Conservation (phyloP, 2,113 vertebrate genomes). For the Cyprinodon variegatus region DNA sequence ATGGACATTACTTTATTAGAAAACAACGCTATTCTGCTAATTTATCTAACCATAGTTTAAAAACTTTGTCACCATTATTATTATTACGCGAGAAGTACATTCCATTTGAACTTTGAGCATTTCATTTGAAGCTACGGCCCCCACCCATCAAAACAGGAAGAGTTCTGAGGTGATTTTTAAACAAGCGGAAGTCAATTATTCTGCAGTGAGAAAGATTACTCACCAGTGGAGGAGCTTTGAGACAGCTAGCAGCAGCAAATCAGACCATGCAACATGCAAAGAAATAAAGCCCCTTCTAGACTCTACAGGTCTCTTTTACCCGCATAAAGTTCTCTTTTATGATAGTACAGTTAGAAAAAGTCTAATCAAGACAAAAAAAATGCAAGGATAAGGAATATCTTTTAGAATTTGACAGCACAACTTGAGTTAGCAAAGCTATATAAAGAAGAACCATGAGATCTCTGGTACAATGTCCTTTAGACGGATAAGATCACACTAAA, state of each 20-base stretch:
- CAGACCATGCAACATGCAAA: neutral
- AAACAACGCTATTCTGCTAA: neutral
- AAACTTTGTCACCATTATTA: neutral
- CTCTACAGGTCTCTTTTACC: neutral
- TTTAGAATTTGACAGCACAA: no score
- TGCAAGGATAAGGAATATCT: no score
- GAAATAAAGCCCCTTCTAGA: neutral
- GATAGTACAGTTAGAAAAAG: neutral
- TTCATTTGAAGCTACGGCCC: neutral
- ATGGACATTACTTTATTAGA: neutral
- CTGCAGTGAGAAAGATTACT: neutral
- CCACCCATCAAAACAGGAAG: neutral
- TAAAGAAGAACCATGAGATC: no score
- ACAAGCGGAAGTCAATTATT: neutral
- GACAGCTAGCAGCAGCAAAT: neutral
- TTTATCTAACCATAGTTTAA: neutral
- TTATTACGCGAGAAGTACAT: neutral
- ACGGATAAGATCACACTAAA: neutral
- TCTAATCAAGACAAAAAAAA: neutral
- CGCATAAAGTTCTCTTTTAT: neutral
- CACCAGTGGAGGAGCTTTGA: neutral
- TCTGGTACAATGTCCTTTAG: no score
- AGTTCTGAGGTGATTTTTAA: neutral
- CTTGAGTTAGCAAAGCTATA: no score
- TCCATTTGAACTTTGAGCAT: neutral